A percentile compares a stretch with the other conserved stretches of the same genome.
Evolutionary conservation across 2,888 invertebrate species (phyloP).

Genomic region (Megastigmus dorsalis): DNA sequence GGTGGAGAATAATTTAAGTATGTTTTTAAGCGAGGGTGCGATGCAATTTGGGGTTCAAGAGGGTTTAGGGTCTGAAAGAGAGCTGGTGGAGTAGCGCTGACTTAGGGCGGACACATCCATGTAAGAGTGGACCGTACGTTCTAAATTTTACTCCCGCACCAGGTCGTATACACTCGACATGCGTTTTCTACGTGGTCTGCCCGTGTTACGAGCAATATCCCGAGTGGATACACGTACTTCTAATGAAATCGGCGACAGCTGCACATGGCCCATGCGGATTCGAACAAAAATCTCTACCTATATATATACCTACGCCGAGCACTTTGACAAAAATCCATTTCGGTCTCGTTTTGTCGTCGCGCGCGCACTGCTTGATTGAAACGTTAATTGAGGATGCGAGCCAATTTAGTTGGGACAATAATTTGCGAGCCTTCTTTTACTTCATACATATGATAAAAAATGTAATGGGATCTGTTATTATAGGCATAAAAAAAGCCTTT

Average conservation of each 20-base stretch:
- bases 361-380: too few species aligned
- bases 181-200: conserved; percentile 5
- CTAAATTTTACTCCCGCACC: conserved; percentile 12
- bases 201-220: conserved; percentile 4
- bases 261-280: too few species aligned
- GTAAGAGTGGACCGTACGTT: too few species aligned
- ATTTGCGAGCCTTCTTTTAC: too few species aligned
- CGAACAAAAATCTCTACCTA: too few species aligned
- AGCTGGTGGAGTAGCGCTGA: background rate
- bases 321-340: background rate
- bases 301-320: too few species aligned
- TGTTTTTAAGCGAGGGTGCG: conserved; percentile 8
- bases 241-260: conserved; percentile 40
- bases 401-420: too few species aligned
- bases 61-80: background rate
- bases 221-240: background rate
- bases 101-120: background rate
- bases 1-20: conserved; percentile 18
- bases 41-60: conserved; percentile 21
- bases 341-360: too few species aligned
- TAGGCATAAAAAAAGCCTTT: too few species aligned
- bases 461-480: too few species aligned
- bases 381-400: too few species aligned
- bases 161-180: background rate
- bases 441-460: too few species aligned